Percentiles rank a stretch among this genome's conserved stretches.
Conservation (phyloP, 2,797 vertebrate genomes). For the Mus spretus region DNA sequence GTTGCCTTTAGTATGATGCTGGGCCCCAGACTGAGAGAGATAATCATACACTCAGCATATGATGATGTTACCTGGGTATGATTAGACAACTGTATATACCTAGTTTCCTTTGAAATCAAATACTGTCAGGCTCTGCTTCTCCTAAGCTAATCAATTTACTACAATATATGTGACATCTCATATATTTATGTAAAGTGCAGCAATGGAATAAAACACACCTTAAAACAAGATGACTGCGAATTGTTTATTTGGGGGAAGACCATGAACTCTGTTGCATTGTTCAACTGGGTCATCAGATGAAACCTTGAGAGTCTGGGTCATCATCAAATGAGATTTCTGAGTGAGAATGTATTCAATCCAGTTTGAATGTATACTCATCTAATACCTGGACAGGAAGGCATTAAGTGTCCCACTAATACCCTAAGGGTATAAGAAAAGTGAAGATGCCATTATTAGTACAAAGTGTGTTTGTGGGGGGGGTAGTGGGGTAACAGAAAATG, state of each 20-base stretch:
- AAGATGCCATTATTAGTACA: neutral
- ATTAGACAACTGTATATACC: neutral
- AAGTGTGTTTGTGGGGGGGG: neutral
- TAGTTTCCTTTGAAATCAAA: neutral
- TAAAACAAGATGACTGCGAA: neutral
- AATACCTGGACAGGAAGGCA: neutral
- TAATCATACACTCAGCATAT: neutral
- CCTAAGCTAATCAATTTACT: neutral
- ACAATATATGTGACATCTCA: neutral
- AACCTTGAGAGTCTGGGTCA: neutral
- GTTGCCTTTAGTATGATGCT: neutral
- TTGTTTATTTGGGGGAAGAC: neutral
- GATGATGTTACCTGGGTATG: neutral
- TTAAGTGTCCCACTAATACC: neutral
- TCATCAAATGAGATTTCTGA: neutral
- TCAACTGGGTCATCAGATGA: neutral
- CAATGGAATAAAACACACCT: neutral
- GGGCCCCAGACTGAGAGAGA: neutral
- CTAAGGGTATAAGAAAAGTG: neutral
- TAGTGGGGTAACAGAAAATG: neutral
- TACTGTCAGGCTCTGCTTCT: neutral
- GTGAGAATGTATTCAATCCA: neutral
- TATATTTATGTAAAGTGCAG: neutral
- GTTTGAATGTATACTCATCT: neutral
- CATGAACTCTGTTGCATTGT: accelerated